Evolutionary conservation across 1,140 invertebrate genomes (phyloP).

Genomic region (Diplogasteroides magnus): DNA sequence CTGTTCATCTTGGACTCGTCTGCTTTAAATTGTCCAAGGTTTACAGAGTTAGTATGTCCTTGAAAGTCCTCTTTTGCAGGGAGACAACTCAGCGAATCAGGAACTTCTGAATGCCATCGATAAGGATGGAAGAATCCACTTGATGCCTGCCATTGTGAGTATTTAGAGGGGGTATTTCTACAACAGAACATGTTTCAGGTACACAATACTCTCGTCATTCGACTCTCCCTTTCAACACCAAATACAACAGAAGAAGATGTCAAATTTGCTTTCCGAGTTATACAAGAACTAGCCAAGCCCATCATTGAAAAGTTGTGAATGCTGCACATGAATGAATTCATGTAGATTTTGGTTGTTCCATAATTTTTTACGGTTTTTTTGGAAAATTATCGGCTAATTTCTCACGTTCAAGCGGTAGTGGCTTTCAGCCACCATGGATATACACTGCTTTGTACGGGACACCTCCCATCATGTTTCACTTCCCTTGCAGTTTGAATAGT

Average conservation of each 20-base stretch:
- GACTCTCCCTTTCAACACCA: slow-evolving; percentile 76
- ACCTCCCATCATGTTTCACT: too few relatives aligned
- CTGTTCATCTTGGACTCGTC: slow-evolving; percentile 73
- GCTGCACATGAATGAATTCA: too few relatives aligned
- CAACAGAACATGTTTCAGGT: slow-evolving; percentile 6
- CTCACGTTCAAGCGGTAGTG: too few relatives aligned
- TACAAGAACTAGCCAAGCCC: slow-evolving; percentile 57
- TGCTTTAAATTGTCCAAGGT: slow-evolving; percentile 76
- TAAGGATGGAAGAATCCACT: slow-evolving; percentile 73
- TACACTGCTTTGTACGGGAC: too few relatives aligned
- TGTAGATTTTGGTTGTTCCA: too few relatives aligned
- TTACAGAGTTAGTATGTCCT: neutral
- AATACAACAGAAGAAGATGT: slow-evolving; percentile 69
- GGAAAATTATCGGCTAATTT: too few relatives aligned
- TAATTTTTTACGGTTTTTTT: too few relatives aligned
- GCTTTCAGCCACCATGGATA: too few relatives aligned
- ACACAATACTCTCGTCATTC: slow-evolving; percentile 66
- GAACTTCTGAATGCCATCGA: slow-evolving; percentile 71
- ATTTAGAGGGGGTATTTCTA: too few relatives aligned
- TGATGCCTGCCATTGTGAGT: slow-evolving; percentile 70
- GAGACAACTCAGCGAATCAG: slow-evolving; percentile 69
- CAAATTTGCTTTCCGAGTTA: slow-evolving; percentile 75
- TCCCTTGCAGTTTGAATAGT: too few relatives aligned
- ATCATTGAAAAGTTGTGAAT: too few relatives aligned
- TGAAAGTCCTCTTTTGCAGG: too few relatives aligned